phyloP scores from a whole-genome alignment of 2,797 vertebrate genomes.

The Crocodylus rhombifer region DNA sequence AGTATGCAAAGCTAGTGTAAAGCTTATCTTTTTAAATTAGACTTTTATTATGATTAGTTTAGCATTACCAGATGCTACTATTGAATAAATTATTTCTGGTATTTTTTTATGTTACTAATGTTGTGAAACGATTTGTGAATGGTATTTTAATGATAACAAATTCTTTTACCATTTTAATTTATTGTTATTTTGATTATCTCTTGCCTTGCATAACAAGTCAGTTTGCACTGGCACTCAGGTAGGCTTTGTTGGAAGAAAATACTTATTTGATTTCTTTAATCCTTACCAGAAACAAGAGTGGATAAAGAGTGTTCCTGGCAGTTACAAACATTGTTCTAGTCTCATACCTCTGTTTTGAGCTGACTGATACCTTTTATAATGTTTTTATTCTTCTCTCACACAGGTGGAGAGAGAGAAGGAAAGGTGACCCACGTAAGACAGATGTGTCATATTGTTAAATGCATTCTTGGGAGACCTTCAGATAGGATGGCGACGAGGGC shows the following conservation, averaged over 20 bases:
- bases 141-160: not conserved
- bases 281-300: not conserved
- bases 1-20: not conserved
- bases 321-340: not conserved
- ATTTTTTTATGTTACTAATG: not conserved
- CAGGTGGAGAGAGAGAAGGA: not conserved
- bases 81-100: not conserved
- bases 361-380: not conserved
- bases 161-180: not conserved
- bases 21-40: not conserved
- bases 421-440: not conserved
- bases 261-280: not conserved
- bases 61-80: not conserved
- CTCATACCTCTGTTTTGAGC: not conserved
- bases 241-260: not conserved
- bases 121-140: not conserved
- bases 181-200: not conserved
- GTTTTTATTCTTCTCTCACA: not conserved
- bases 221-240: not conserved
- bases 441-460: not conserved
- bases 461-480: not conserved
- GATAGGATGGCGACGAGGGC: not conserved
- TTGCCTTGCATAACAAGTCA: not conserved
- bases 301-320: rapidly evolving
- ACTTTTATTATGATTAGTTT: not conserved